phyloP scores from a whole-genome alignment of 2,113 vertebrate species.

The Loxodonta africana region DNA sequence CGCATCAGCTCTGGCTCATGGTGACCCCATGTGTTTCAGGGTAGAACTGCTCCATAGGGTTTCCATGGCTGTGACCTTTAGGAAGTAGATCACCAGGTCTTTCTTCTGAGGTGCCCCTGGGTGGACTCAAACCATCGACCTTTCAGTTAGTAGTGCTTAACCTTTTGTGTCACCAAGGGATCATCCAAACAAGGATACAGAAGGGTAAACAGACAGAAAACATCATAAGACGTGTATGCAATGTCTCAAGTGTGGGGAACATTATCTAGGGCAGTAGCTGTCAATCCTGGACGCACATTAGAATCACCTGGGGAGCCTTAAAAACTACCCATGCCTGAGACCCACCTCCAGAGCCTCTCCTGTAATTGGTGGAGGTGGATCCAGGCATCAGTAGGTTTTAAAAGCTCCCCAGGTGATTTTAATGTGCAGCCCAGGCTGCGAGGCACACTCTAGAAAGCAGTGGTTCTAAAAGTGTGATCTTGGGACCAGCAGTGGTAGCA shows the following conservation, averaged over 20 bases:
- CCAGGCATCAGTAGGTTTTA: background rate
- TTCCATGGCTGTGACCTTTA: background rate
- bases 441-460: background rate
- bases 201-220: background rate
- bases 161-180: background rate
- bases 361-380: background rate
- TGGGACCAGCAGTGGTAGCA: background rate
- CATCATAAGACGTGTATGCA: background rate
- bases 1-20: background rate
- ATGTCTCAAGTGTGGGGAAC: background rate
- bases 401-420: background rate
- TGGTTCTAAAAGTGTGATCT: background rate
- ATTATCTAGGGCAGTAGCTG: too few species aligned
- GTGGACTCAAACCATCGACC: background rate
- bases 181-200: background rate
- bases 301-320: background rate
- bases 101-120: background rate
- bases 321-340: background rate
- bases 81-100: background rate
- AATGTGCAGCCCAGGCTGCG: background rate
- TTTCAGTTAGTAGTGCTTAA: background rate
- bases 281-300: background rate
- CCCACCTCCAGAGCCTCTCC: background rate
- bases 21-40: background rate
- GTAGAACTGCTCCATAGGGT: background rate